Percentiles rank a stretch among this genome's conserved stretches.
These are phyloP conservation scores for Clarias macrocephalus DNA, from an alignment of 2,113 vertebrate genomes.

Conservation along the genomic window DNA sequence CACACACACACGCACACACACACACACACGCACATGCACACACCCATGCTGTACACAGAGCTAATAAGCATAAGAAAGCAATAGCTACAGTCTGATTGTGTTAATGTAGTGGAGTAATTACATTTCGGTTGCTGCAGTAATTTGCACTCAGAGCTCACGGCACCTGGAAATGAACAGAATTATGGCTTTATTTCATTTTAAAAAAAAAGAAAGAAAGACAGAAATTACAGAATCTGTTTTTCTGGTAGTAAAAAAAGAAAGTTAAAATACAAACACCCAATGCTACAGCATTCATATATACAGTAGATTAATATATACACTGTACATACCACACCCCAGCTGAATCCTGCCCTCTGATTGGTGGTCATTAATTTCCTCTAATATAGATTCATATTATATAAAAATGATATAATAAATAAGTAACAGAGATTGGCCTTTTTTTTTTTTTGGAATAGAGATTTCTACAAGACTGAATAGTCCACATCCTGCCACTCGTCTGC, in stretches of 20 bases:
- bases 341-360: background rate
- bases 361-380: background rate
- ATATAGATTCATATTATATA: background rate
- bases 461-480: background rate
- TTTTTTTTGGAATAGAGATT: too few relatives aligned
- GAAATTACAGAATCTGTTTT: background rate
- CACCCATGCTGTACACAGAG: background rate
- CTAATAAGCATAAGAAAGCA: background rate
- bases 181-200: background rate
- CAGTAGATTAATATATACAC: too few relatives aligned
- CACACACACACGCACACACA: background rate
- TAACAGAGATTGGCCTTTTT: too few relatives aligned
- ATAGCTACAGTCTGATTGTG: background rate
- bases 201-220: background rate
- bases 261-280: too few relatives aligned
- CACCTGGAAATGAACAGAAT: slow-evolving; percentile 29
- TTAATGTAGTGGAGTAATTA: slow-evolving; percentile 4
- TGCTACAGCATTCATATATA: too few relatives aligned
- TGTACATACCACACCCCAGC: background rate
- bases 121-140: slow-evolving; percentile 11
- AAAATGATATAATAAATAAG: too few relatives aligned
- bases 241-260: background rate
- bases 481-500: background rate
- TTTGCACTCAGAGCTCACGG: slow-evolving; percentile 21
- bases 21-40: background rate